These are phyloP conservation scores for Chelonoidis abingdonii DNA, from an alignment of 2,113 vertebrate species.

Conservation along the genomic window DNA sequence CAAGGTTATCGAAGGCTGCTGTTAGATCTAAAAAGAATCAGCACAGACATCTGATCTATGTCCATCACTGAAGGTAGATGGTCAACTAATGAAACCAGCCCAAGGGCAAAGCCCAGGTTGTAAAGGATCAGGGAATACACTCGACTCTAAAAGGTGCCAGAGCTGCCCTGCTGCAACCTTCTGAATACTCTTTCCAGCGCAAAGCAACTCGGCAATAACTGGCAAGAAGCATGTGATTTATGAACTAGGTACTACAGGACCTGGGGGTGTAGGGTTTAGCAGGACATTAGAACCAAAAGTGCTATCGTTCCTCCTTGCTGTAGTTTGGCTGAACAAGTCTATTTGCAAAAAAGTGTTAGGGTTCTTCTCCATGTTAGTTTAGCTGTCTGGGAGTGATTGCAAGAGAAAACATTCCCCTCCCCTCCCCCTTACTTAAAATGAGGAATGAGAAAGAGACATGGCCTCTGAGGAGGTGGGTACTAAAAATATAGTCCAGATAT, in stretches of 20 bases:
- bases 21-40: no score
- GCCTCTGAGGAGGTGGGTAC: neutral
- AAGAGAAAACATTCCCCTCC: neutral
- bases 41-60: neutral
- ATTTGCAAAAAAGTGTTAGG: neutral
- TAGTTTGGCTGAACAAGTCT: neutral
- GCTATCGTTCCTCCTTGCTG: neutral
- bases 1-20: neutral
- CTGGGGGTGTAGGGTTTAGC: neutral
- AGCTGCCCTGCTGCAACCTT: neutral
- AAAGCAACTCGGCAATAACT: neutral
- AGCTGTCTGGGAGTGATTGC: neutral
- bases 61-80: neutral
- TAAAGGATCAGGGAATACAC: neutral
- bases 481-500: neutral
- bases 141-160: neutral
- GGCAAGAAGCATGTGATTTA: neutral
- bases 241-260: neutral
- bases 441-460: neutral
- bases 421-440: neutral
- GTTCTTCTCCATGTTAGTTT: neutral
- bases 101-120: neutral
- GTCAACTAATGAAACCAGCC: neutral
- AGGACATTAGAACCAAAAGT: neutral
- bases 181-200: neutral